A percentile compares a stretch with the other conserved stretches of the same genome.
Conservation (phyloP, 2,888 invertebrate genomes). For the Laspeyria flexula region DNA sequence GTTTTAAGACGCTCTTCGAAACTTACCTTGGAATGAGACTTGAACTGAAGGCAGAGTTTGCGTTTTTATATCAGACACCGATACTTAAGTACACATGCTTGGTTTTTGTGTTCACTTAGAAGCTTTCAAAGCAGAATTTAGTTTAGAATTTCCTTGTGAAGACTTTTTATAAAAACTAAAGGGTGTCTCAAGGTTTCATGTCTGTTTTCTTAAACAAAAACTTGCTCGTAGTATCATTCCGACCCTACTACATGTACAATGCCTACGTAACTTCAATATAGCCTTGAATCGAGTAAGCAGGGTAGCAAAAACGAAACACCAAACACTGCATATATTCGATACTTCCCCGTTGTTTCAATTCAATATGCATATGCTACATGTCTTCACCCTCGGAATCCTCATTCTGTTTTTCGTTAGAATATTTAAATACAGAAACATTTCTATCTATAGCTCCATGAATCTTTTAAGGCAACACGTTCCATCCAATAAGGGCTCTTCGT, state of each 20-base stretch:
- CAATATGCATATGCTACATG: constrained; percentile 5
- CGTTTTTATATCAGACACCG: constrained; percentile 1
- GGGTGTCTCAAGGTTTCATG: not conserved
- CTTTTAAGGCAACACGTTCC: constrained; percentile 46
- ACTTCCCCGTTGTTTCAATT: not conserved
- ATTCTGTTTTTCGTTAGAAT: constrained; percentile 27
- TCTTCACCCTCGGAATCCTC: constrained; percentile 21
- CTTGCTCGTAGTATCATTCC: too few species aligned
- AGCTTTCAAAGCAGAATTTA: not conserved
- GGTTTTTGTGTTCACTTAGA: not conserved
- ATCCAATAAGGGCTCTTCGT: constrained; percentile 44
- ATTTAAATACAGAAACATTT: constrained; percentile 47
- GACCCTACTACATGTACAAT: not conserved
- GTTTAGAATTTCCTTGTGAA: not conserved
- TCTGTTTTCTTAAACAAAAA: not conserved
- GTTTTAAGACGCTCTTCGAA: not conserved
- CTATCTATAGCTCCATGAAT: constrained; percentile 43
- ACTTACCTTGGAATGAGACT: constrained; percentile 1
- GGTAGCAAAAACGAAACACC: not conserved
- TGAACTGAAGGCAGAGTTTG: not conserved
- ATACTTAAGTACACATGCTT: not conserved
- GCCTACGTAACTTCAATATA: not conserved
- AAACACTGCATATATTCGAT: not conserved
- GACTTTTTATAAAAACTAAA: not conserved
- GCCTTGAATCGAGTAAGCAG: not conserved